Evolutionary conservation across 2,113 vertebrate species (phyloP), one percentile per base, ranked within the genome.

Genomic region (Poicephalus meyeri): DNA sequence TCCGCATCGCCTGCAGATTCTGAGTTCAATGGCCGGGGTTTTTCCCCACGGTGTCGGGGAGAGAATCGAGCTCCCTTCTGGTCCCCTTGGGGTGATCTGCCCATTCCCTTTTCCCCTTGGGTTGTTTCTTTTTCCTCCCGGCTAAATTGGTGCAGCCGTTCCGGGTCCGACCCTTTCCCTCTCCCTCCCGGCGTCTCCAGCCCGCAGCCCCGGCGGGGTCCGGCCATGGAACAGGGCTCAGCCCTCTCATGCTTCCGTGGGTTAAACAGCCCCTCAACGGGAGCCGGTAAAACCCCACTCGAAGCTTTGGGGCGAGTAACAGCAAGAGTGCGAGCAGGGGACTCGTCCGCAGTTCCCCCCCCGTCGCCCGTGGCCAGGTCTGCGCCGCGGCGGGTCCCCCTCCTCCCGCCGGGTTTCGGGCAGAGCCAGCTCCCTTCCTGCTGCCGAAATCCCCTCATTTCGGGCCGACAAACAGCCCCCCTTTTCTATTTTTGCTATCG

Each of bases 21-120:
- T 47, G 16, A 28, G 5, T 17, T 66, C 41, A 11, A 4, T 3
- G 13, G 13, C 35, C 4, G 13, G 4, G 17, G 12, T 1, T 19
- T 79, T 79, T 53, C 7, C 55, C 31, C 16, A 15, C 28, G 5
- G 21, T 14, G 21, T 10, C 7, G 8, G 41, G 11, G 39, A 39
- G 15, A 29, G 11, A 69, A n/a, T 3, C 15, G 12, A 69, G 25
- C 7, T 10, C 17, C 23, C 5, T 21, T 66, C 15, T 13, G 1
- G 18, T 16, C 12, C 9, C 20, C 2, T 19, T 79, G 18, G 35
- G 29, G 10, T 33, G 29, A 65, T 56, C 23, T 35, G 25, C 60
- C 56, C 13, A 4, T 53, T 41, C n/a, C 6, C 21, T 60, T 88
- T 44, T 7, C 23, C 23, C 23, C 12, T 66, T 33, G 17, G 4